Conservation (phyloP, 2,888 invertebrate genomes). For the Ariolimax columbianus region DNA sequence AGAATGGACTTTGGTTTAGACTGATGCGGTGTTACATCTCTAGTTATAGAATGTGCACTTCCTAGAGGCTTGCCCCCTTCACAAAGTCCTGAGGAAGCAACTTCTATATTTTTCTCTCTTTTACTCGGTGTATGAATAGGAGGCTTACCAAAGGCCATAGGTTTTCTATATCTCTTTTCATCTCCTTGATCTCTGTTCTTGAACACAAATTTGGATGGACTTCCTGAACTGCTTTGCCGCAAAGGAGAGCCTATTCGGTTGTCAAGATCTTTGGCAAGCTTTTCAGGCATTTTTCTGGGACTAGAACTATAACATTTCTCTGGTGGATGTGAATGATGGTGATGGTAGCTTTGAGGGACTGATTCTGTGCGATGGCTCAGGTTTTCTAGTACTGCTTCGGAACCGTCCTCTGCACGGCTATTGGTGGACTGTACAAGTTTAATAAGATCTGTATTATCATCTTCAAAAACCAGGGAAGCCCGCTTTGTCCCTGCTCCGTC, state of each 20-base stretch:
- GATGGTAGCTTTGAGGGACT: conserved; percentile 14
- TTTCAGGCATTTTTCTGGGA: conserved; percentile 70
- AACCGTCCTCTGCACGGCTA: conserved; percentile 40
- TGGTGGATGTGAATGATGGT: conserved; percentile 25
- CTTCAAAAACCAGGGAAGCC: conserved; percentile 69
- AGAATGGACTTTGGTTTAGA: conserved; percentile 52
- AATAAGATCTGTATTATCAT: conserved; percentile 61
- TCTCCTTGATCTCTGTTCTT: conserved; percentile 69
- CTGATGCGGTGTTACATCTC: not conserved
- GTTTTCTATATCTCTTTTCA: conserved; percentile 65
- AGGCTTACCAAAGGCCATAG: conserved; percentile 63
- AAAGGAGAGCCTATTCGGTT: conserved; percentile 69
- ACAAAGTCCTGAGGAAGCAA: conserved; percentile 4
- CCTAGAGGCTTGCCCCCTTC: conserved; percentile 19
- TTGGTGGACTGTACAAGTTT: conserved; percentile 31
- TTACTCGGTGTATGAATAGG: conserved; percentile 53
- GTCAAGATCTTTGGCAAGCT: conserved; percentile 69
- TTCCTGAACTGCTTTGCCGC: conserved; percentile 61
- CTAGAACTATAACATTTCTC: conserved; percentile 59
- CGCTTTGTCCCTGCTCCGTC: conserved; percentile 64
- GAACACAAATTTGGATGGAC: conserved; percentile 67
- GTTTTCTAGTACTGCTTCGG: conserved; percentile 27
- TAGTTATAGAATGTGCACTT: not conserved
- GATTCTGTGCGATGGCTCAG: conserved; percentile 32
- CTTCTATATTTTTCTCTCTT: conserved; percentile 46